Conservation (phyloP, 2,797 vertebrate species). For the Amblyopsis hoosieri region DNA sequence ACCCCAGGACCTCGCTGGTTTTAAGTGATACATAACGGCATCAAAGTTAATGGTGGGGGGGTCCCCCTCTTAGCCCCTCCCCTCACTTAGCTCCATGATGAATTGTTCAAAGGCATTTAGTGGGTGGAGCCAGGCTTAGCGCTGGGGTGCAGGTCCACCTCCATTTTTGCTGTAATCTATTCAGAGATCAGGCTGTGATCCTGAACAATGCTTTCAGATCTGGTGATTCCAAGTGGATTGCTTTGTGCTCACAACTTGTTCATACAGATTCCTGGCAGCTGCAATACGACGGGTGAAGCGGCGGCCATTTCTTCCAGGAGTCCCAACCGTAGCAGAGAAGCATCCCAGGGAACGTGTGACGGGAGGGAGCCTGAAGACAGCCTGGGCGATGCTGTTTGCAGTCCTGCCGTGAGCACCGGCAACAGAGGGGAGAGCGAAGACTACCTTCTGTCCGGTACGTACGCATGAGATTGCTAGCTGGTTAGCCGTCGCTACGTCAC, state of each 20-base stretch:
- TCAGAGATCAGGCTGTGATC: background rate
- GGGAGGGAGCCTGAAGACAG: constrained; percentile 13
- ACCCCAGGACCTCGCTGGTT: no score
- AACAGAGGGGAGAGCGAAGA: constrained; percentile 74
- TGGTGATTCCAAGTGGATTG: background rate
- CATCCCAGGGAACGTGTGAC: constrained; percentile 21
- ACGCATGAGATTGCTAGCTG: background rate
- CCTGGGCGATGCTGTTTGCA: constrained; percentile 22
- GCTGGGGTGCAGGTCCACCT: no score
- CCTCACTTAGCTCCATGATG: no score
- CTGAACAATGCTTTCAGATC: background rate
- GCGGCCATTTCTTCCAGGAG: constrained; percentile 26
- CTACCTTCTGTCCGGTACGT: constrained; percentile 63
- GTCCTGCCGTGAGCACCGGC: constrained; percentile 62
- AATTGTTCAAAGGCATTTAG: no score
- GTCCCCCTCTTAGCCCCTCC: no score
- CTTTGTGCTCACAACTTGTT: constrained; percentile 5
- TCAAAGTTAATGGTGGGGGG: no score
- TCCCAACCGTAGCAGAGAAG: constrained; percentile 23
- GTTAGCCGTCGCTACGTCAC: background rate
- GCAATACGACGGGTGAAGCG: constrained; percentile 12
- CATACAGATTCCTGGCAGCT: constrained; percentile 34
- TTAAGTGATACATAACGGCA: no score
- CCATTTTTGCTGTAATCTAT: background rate
- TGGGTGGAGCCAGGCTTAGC: no score